Evolutionary conservation across 2,888 invertebrate genomes (phyloP).

Genomic region (Lumbricus terrestris): DNA sequence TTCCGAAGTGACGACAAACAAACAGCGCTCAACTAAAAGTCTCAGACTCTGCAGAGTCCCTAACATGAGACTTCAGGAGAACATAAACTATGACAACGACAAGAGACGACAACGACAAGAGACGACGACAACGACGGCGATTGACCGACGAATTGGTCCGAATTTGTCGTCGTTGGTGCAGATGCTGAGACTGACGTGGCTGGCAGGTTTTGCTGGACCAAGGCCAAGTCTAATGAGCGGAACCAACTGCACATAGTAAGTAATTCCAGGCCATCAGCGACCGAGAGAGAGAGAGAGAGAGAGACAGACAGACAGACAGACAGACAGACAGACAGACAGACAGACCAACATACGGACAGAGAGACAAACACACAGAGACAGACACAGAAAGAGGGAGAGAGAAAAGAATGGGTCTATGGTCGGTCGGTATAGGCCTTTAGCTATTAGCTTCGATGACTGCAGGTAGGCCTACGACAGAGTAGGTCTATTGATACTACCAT

Average conservation of each 20-base stretch:
- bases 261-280: background rate
- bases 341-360: background rate
- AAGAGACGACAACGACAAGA: no score
- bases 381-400: background rate
- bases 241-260: background rate
- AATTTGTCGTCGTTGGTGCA: background rate
- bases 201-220: background rate
- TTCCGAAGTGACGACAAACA: background rate
- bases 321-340: background rate
- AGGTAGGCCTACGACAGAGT: no score
- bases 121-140: no score
- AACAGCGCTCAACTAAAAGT: background rate
- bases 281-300: conserved; percentile 5
- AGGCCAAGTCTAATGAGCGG: background rate
- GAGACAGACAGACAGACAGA: background rate
- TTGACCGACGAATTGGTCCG: no score
- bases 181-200: background rate
- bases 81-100: no score
- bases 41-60: background rate
- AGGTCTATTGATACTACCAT: no score
- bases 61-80: background rate
- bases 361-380: background rate
- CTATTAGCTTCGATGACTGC: background rate
- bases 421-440: background rate
- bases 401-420: background rate